A percentile compares a stretch with the other conserved stretches of the same genome.
Evolutionary conservation across 2,113 vertebrate species (phyloP).

Genomic region (Callochromis pleurospilus): DNA sequence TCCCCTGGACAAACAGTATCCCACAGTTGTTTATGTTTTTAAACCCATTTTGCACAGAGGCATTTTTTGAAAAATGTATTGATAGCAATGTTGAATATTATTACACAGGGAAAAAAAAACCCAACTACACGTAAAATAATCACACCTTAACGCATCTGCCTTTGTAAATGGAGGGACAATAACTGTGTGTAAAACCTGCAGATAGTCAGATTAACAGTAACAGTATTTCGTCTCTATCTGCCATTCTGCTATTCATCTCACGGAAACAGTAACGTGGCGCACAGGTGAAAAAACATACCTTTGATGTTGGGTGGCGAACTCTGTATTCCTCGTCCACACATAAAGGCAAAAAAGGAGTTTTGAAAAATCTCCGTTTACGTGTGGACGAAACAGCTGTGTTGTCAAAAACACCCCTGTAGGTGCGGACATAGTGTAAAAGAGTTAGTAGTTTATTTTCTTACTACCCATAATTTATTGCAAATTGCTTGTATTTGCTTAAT

Average conservation of each 20-base stretch:
- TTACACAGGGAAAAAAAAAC: fast-evolving
- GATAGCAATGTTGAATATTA: not conserved
- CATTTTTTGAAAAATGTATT: not conserved
- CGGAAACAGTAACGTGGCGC: fast-evolving
- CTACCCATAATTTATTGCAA: not conserved
- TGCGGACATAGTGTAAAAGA: fast-evolving
- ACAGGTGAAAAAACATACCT: not conserved
- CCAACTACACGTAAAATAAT: not conserved
- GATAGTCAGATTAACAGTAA: not conserved
- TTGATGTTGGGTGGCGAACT: fast-evolving
- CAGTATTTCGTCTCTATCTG: not conserved
- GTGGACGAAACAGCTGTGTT: not conserved
- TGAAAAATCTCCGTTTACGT: not conserved
- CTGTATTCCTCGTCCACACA: not conserved
- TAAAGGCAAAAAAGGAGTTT: not conserved
- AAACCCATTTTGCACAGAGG: not conserved
- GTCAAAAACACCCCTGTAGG: not conserved
- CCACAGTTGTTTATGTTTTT: not conserved
- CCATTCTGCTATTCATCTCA: not conserved
- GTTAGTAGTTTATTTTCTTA: not conserved
- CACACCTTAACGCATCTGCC: fast-evolving
- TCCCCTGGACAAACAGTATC: not conserved
- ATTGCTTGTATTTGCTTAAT: not conserved
- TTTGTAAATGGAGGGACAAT: not conserved
- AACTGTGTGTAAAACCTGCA: not conserved